These are phyloP conservation scores for Origma solitaria DNA, from an alignment of 2,113 vertebrate genomes.

Conservation along the genomic window DNA sequence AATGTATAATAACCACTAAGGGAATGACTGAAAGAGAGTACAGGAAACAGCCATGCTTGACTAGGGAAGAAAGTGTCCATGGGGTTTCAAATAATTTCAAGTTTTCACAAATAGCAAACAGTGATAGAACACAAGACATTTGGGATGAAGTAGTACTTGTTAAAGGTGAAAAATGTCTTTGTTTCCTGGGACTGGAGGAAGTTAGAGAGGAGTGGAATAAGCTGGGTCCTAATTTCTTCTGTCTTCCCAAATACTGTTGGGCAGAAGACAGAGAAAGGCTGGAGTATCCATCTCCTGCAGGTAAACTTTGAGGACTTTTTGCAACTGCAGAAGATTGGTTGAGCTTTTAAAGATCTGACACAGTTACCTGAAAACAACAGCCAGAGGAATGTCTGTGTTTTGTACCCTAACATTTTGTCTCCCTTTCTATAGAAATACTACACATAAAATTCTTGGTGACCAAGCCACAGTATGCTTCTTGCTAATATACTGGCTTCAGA, in stretches of 20 bases:
- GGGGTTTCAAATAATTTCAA: neutral
- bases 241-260: neutral
- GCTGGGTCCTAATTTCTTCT: neutral
- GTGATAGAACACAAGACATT: neutral
- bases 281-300: neutral
- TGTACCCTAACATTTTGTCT: neutral
- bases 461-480: neutral
- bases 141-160: accelerated
- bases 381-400: neutral
- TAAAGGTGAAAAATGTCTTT: neutral
- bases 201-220: neutral
- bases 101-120: neutral
- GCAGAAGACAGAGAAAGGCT: neutral
- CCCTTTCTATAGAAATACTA: neutral
- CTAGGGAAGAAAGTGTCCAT: neutral
- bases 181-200: neutral
- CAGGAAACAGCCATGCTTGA: neutral
- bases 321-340: neutral
- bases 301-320: neutral
- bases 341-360: neutral
- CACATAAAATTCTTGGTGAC: neutral
- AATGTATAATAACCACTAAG: neutral
- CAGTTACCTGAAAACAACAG: neutral
- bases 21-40: neutral
- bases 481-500: neutral